These are phyloP conservation scores for Tachysurus vachellii DNA, from an alignment of 2,113 vertebrate species.

Conservation along the genomic window DNA sequence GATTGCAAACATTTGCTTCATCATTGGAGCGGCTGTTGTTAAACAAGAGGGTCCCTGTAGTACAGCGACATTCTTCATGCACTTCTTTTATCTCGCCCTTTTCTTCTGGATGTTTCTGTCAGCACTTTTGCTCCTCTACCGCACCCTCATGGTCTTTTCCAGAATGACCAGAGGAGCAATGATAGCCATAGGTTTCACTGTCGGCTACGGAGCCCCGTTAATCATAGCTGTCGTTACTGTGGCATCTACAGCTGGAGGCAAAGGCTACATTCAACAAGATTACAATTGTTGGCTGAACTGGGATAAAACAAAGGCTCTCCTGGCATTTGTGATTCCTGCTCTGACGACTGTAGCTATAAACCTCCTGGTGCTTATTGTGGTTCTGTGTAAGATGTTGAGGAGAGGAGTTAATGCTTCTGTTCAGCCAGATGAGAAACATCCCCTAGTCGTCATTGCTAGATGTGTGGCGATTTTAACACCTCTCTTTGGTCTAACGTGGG, in stretches of 20 bases:
- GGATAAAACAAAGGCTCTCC: conserved; percentile 76
- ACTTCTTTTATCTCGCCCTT: conserved; percentile 84
- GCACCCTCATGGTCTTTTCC: conserved; percentile 78
- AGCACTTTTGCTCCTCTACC: conserved; percentile 83
- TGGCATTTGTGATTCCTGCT: conserved; percentile 81
- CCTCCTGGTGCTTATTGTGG: conserved; percentile 76
- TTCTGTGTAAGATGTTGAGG: conserved; percentile 77
- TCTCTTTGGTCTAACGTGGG: conserved; percentile 43
- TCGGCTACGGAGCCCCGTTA: conserved; percentile 83
- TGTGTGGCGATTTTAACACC: conserved; percentile 40
- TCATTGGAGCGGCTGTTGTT: conserved; percentile 65
- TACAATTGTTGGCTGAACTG: conserved; percentile 85
- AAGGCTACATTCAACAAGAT: conserved; percentile 67
- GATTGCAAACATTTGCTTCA: conserved; percentile 79
- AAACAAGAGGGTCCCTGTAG: conserved; percentile 67
- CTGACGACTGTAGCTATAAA: conserved; percentile 80
- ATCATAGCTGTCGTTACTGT: conserved; percentile 80
- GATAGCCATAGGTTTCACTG: conserved; percentile 70
- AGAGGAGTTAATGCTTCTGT: conserved; percentile 63
- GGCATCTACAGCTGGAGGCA: conserved; percentile 70
- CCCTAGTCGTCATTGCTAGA: conserved; percentile 19
- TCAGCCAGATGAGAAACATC: conserved; percentile 56
- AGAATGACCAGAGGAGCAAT: conserved; percentile 75
- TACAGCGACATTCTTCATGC: conserved; percentile 82
- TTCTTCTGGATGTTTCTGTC: conserved; percentile 92